These are phyloP conservation scores for Phaethornis superciliosus DNA, from an alignment of 2,113 vertebrate species.

Conservation along the genomic window DNA sequence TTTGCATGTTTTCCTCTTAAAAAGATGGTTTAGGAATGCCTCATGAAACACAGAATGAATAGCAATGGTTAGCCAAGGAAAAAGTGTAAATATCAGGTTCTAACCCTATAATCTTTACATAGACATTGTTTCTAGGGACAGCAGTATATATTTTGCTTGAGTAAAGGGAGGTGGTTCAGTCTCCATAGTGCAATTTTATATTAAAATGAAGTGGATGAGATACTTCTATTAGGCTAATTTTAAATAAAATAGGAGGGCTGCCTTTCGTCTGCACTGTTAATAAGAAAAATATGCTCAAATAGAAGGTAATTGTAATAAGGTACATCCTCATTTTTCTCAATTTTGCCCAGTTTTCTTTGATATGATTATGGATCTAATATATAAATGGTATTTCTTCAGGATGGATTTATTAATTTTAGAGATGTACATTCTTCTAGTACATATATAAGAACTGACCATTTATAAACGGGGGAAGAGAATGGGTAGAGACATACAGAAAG, in stretches of 20 bases:
- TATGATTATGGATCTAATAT: constrained; percentile 68
- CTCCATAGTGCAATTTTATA: constrained; percentile 36
- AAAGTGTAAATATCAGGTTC: background rate
- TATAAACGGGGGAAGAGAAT: constrained; percentile 22
- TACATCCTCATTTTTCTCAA: constrained; percentile 66
- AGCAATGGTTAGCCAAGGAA: background rate
- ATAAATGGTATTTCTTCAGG: constrained; percentile 61
- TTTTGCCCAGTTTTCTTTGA: constrained; percentile 67
- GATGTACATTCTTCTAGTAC: constrained; percentile 45
- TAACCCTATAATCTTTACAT: background rate
- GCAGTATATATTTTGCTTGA: background rate
- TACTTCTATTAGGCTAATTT: constrained; percentile 46
- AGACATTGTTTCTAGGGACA: background rate
- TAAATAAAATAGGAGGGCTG: constrained; percentile 59
- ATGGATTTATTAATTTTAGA: constrained; percentile 73
- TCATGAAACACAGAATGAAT: constrained; percentile 20
- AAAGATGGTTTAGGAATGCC: constrained; percentile 10
- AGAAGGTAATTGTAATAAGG: constrained; percentile 71
- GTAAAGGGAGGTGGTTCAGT: constrained; percentile 5
- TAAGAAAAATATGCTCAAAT: constrained; percentile 67
- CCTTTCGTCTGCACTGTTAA: constrained; percentile 54
- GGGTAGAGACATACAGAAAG: constrained; percentile 24
- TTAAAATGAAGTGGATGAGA: constrained; percentile 66
- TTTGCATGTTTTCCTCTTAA: background rate
- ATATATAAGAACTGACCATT: constrained; percentile 60